Evolutionary conservation across 2,113 vertebrate species (phyloP).

Genomic region (Recurvirostra avosetta): DNA sequence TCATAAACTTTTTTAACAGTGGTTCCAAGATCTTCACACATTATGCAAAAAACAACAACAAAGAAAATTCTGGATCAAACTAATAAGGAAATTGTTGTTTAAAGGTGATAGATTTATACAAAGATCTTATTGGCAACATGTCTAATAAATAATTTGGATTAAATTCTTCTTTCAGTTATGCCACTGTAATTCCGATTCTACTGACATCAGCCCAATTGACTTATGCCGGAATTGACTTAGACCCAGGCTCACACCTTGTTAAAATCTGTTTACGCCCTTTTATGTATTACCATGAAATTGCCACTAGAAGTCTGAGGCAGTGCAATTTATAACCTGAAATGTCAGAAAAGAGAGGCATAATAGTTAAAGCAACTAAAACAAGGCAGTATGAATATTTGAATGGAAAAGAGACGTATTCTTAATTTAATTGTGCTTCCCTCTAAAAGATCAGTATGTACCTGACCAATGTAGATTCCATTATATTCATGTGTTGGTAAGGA

Average conservation of each 20-base stretch:
- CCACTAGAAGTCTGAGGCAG: not conserved
- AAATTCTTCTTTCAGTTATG: not conserved
- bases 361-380: not conserved
- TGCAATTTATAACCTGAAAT: not conserved
- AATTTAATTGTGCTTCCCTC: not conserved
- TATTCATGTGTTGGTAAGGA: not conserved
- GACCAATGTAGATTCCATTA: not conserved
- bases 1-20: not conserved
- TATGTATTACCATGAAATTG: not conserved
- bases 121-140: not conserved
- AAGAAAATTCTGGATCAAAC: not conserved
- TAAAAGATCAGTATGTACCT: not conserved
- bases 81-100: not conserved
- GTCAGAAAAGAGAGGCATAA: not conserved
- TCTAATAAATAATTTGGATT: not conserved
- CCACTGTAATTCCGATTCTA: not conserved
- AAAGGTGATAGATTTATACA: not conserved
- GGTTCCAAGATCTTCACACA: not conserved
- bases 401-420: not conserved
- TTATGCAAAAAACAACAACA: not conserved
- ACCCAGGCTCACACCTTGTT: not conserved
- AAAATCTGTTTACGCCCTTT: slow-evolving; percentile 1
- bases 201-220: not conserved
- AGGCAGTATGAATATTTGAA: not conserved
- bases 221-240: not conserved